Base-by-base conservation (phyloP, 2,797 vertebrate genomes). In the Serranus cabrilla region DNA sequence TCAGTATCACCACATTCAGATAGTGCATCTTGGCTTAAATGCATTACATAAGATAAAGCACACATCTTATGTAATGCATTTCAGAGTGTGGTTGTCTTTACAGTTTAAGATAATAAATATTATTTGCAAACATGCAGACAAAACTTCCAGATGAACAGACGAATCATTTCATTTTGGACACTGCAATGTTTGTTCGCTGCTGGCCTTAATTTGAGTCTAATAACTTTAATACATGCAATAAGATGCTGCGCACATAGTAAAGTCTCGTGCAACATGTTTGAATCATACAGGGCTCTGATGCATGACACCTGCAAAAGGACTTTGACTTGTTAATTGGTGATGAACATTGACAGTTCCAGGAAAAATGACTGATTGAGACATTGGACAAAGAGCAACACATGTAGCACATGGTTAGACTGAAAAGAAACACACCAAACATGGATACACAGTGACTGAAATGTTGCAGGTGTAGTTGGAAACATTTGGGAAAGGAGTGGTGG, bases 241-340 rank as follows among this genome's bases (percentile, higher is more conserved):
- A 11, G 34, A 12, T 58, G 9, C 6, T 58, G n/a, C 25, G 31
- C 13, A 46, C 4, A 20, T 9, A 39, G 3, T 45, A 12, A 63
- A 42, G n/a, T 40, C 11, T 43, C 57, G 5, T 42, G 9, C 17
- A 42, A 18, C n/a, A n/a, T n/a, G 21, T 2, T 54, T 39, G 2
- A 12, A 17, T 1, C 18, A 2, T 23, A 25, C 2, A 60, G 1
- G 37, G 60, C 27, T 37, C 9, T 11, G 12, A 47, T 56, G 18
- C 23, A 27, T 11, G 39, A 25, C 16, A 27, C 18, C 18, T 12
- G 14, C 6, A 61, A 10, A 23, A 46, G 71, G 37, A 65, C 64
- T 65, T 69, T 74, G 52, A 55, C 25, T 51, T 56, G 40, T 39
- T 47, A 37, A 49, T 6, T 55, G 8, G 49, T 49, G 47, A 31